Percentiles rank a stretch among this genome's conserved stretches.
phyloP scores from a whole-genome alignment of 2,888 invertebrate genomes.

The Antheraea assamensis region DNA sequence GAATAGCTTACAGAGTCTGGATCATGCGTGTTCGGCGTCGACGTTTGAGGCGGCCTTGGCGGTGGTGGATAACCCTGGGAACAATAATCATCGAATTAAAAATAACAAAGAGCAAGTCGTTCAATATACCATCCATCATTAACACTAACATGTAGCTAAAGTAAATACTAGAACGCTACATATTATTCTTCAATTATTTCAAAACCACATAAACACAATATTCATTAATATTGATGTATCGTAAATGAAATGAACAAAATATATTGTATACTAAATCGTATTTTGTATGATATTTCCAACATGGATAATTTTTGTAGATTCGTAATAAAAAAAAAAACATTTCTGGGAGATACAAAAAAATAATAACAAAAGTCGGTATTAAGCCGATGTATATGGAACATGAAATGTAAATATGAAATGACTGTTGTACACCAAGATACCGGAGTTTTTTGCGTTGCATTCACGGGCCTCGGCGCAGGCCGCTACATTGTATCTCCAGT shows the following conservation, averaged over 20 bases:
- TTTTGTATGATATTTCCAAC: background rate
- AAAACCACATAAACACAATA: background rate
- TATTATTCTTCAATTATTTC: background rate
- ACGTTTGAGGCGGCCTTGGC: constrained; percentile 87
- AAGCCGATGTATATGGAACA: constrained; percentile 10
- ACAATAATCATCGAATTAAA: constrained; percentile 24
- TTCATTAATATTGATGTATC: background rate
- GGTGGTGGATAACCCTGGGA: constrained; percentile 86
- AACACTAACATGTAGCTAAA: background rate
- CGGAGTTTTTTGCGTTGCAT: constrained; percentile 1
- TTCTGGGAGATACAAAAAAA: background rate
- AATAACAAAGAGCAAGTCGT: background rate
- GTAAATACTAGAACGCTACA: background rate
- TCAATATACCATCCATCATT: background rate
- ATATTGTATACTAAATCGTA: background rate
- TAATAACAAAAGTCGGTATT: constrained; percentile 3
- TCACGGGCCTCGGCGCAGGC: background rate
- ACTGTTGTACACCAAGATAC: constrained; percentile 7
- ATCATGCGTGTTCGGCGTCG: constrained; percentile 89
- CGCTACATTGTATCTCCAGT: constrained; percentile 9
- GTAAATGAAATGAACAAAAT: background rate
- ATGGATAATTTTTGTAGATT: background rate
- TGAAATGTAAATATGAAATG: constrained; percentile 2
- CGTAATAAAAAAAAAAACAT: background rate
- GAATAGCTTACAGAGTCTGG: constrained; percentile 87